Evolutionary conservation across 2,888 invertebrate species (phyloP).

Genomic region (Lasioglossum calceatum): DNA sequence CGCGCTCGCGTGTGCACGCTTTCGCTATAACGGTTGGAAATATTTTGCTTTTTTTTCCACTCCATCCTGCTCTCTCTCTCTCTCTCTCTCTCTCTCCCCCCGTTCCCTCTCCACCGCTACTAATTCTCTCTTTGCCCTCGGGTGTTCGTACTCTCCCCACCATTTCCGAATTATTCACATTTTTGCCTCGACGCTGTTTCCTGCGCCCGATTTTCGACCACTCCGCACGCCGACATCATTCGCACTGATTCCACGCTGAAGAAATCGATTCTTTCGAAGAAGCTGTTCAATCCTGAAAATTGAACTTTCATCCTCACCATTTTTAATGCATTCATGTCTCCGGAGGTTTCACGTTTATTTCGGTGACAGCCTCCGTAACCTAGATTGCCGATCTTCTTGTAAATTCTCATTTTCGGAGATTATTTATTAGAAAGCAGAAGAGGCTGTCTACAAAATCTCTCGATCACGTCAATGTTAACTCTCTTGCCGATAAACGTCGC

Average conservation of each 20-base stretch:
- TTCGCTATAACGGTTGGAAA: slow-evolving; percentile 36
- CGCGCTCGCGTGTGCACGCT: neutral
- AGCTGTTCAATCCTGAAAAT: neutral
- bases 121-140: neutral
- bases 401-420: neutral
- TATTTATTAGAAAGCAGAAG: neutral
- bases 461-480: neutral
- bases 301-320: neutral
- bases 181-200: neutral
- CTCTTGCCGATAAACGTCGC: neutral
- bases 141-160: neutral
- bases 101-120: neutral
- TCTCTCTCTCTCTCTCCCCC: neutral
- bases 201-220: neutral
- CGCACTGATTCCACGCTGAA: neutral
- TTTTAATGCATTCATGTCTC: neutral
- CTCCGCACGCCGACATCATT: neutral
- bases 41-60: slow-evolving; percentile 29
- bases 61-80: neutral
- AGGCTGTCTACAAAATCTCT: neutral
- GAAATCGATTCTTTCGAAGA: neutral
- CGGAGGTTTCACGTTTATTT: neutral
- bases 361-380: neutral
- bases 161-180: slow-evolving; percentile 3
- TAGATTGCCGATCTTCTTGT: neutral